Percentiles rank a stretch among this genome's conserved stretches.
Evolutionary conservation across 2,797 vertebrate species (phyloP).

Genomic region (Acanthis flammea): DNA sequence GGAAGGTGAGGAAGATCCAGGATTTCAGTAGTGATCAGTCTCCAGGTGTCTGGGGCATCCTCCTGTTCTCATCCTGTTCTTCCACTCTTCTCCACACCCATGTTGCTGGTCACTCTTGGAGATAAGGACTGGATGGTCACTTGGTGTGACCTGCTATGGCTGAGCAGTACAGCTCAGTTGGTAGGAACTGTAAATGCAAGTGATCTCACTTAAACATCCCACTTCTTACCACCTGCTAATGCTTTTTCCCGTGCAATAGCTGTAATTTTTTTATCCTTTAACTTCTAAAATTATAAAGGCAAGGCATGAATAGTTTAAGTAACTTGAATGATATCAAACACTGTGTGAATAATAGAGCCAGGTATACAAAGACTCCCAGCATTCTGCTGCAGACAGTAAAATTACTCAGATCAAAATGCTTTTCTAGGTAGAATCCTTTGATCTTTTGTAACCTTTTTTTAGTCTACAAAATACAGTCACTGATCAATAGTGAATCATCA

Average conservation of each 20-base stretch:
- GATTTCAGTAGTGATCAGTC: neutral
- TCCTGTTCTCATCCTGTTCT: neutral
- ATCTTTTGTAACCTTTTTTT: neutral
- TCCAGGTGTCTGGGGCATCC: neutral
- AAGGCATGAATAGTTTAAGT: neutral
- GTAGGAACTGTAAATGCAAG: neutral
- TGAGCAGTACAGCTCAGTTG: neutral
- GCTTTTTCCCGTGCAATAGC: neutral
- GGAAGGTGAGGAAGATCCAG: neutral
- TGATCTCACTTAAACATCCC: neutral
- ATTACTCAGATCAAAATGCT: neutral
- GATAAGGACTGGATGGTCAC: rapidly evolving
- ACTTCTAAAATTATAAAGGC: neutral
- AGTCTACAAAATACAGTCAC: neutral
- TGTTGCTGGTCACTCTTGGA: neutral
- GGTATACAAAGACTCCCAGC: neutral
- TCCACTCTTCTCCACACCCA: neutral
- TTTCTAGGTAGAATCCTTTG: neutral
- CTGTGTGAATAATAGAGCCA: neutral
- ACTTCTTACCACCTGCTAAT: neutral
- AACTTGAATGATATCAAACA: neutral
- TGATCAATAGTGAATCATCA: neutral
- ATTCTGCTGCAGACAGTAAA: neutral
- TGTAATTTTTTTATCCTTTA: neutral
- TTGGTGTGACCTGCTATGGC: neutral